Evolutionary conservation across 2,797 vertebrate genomes (phyloP), one percentile per base, ranked within the genome.

Genomic region (Gymnoscopelus braueri): DNA sequence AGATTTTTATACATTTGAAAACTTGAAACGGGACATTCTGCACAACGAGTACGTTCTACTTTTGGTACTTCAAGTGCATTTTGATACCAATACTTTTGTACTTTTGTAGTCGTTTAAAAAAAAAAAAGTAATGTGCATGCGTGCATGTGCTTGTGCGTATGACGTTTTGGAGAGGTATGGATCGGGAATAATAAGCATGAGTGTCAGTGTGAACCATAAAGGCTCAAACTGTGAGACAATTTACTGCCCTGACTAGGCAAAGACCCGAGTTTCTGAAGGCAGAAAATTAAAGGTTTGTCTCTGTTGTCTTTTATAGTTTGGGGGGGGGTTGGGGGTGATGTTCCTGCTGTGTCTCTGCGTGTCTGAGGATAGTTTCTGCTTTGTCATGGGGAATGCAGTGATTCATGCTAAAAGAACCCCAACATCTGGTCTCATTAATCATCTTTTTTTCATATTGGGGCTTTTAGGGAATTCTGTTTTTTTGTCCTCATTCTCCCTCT

Each of bases 341-440:
- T 68, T 63, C 64, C 60, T 65, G 65, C 74, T 79, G 71, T 32
- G 14, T 69, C 63, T 77, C 58, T 24, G 14, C 9, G 59, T 70
- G 69, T 77, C 78, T 73, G 29, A 68, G 70, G 75, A 69, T 71
- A 65, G 48, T 73, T 86, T 87, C 75, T 82, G 85, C 84, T 80
- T 83, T 72, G 80, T 91, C 84, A 84, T 82, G 77, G 79, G 85
- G 80, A 87, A 86, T 80, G 71, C 52, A 39, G 75, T 84, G 87
- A 88, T 77, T 88, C 83, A 88, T 80, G 78, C 80, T 77, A 80
- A 88, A 81, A 83, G 71, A 89, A 82, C 68, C 71, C 74, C 8
- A 87, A 88, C 89, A 90, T 90, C 89, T 92, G 90, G 90, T 74
- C 69, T 84, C 89, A 89, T 91, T 87, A 87, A 89, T 89, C 80